Base-by-base conservation (phyloP, 2,113 vertebrate genomes). In the Haemorhous mexicanus region DNA sequence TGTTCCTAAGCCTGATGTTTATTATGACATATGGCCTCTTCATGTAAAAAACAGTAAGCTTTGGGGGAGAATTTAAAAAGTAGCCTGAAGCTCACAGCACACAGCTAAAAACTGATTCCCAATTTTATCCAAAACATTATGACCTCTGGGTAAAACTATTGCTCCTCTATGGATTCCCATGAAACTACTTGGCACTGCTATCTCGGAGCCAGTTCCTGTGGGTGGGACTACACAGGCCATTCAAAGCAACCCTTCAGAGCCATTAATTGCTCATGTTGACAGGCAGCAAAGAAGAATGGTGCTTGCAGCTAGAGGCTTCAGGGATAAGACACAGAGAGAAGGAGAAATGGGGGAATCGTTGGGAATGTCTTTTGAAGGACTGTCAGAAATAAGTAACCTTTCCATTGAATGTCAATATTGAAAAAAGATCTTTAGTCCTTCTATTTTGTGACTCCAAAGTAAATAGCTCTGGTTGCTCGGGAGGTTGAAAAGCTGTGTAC, bases 41-140 rank as follows among this genome's bases (percentile, higher is more conserved):
- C 89, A 94, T 93, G 93, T 97, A 97, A 95, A 97, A 86, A 87
- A 89, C 77, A 84, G 82, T 75, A 69, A 94, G 90, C 94, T 87
- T 95, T 95, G 91, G 75, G 89, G 93, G 86, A 94, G 96, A 96
- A 97, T 91, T 95, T 95, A 33, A 93, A 92, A 87, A 81, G 90
- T 95, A 88, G 78, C 83, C 92, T 44, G 80, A 81, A 72, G 86
- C 74, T 94, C 74, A 61, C 35, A 80, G 41, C 27, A 20, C 49
- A 75, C 39, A 59, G 67, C 85, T 84, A 87, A 95, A 95, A 95
- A 87, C 69, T 47, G 83, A 73, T 78, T 75, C 81, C 93, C 89
- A 89, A 86, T 94, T 97, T 95, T 96, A 89, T 89, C 95, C 91
- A 94, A 95, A 87, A 96, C 89, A 82, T 75, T 96, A 93, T 87